Percentiles rank a stretch among this genome's conserved stretches.
phyloP scores from a whole-genome alignment of 2,797 vertebrate species.

The Limnodromus scolopaceus region DNA sequence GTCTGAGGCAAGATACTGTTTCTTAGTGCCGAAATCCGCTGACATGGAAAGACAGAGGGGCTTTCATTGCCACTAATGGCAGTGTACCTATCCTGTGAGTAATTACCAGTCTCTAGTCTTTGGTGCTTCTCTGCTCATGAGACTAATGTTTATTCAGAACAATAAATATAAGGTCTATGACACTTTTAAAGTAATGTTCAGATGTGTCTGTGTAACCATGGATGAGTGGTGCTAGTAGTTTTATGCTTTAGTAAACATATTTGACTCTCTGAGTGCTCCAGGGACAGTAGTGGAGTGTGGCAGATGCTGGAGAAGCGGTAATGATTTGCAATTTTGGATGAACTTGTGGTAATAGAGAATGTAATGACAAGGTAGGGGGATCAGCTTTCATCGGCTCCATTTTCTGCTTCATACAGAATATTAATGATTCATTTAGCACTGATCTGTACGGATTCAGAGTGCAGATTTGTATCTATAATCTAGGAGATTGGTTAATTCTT shows the following conservation, averaged over 20 bases:
- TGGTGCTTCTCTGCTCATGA: conserved; percentile 58
- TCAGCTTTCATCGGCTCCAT: conserved; percentile 10
- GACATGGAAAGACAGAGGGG: conserved; percentile 61
- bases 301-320: conserved; percentile 48
- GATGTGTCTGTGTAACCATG: conserved; percentile 65
- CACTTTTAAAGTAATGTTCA: conserved; percentile 72
- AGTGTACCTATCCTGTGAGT: conserved; percentile 65
- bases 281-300: conserved; percentile 43
- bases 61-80: conserved; percentile 70
- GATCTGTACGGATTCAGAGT: conserved; percentile 17
- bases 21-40: neutral
- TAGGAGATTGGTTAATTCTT: conserved; percentile 52
- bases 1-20: conserved; percentile 21
- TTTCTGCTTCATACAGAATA: conserved; percentile 24
- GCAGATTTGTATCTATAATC: conserved; percentile 45
- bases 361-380: conserved; percentile 60
- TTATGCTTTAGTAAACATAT: conserved; percentile 74
- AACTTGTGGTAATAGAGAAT: conserved; percentile 57
- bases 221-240: conserved; percentile 61
- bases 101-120: conserved; percentile 59
- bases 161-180: conserved; percentile 77
- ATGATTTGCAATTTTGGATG: conserved; percentile 67
- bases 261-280: conserved; percentile 59
- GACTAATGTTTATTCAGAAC: conserved; percentile 76
- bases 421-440: conserved; percentile 67